These are phyloP conservation scores for Sakesphorus luctuosus DNA, from an alignment of 2,113 vertebrate genomes.

Conservation along the genomic window DNA sequence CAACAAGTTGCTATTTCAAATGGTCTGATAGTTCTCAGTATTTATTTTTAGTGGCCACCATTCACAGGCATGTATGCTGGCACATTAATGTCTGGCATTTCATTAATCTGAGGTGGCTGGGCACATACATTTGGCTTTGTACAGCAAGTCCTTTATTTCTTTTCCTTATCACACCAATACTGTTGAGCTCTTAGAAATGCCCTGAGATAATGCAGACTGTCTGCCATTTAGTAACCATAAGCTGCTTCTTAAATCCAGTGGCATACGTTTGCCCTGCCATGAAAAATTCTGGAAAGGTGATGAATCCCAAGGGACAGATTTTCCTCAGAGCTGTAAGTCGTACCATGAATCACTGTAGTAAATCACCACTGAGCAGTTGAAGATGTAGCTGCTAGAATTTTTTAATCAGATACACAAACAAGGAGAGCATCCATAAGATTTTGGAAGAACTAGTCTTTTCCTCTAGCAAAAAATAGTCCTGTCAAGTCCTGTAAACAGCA, in stretches of 20 bases:
- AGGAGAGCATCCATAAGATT: constrained; percentile 12
- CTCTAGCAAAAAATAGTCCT: constrained; percentile 38
- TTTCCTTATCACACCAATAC: neutral
- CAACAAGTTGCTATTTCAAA: neutral
- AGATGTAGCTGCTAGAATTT: constrained; percentile 16
- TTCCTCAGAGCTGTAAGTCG: constrained; percentile 19
- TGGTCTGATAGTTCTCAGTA: neutral
- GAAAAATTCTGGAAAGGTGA: constrained; percentile 50
- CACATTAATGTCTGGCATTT: constrained; percentile 2
- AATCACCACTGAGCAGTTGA: constrained; percentile 22
- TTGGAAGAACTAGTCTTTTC: constrained; percentile 19
- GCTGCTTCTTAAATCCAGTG: neutral
- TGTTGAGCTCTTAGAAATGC: constrained; percentile 5
- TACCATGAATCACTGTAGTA: constrained; percentile 51
- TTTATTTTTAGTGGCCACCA: constrained; percentile 1
- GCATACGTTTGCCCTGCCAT: neutral
- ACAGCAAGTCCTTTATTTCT: neutral
- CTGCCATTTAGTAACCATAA: neutral
- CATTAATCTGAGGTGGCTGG: neutral
- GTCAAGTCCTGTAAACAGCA: constrained; percentile 15
- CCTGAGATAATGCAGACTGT: neutral
- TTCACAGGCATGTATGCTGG: neutral
- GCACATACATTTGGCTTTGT: neutral
- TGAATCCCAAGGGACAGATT: constrained; percentile 36
- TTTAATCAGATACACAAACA: constrained; percentile 22